Evolutionary conservation across 1,140 invertebrate species (phyloP), one percentile per base, ranked within the genome.

Genomic region (Polypedilum vanderplanki): DNA sequence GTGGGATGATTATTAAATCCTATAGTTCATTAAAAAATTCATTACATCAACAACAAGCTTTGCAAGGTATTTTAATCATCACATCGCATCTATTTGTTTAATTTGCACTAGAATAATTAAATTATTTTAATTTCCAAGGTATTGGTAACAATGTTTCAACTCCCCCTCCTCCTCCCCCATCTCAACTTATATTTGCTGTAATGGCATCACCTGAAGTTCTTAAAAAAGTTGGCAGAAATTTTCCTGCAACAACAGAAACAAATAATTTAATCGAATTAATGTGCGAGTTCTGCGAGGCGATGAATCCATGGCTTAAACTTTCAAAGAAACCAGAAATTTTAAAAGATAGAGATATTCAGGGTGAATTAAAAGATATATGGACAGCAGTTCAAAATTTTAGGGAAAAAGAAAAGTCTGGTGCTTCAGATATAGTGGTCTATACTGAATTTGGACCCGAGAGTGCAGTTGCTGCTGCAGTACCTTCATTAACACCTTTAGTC

Each of bases 361-460:
- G 89, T 0, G 89, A 91, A 80, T 80, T 91, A 24, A 91, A 91
- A 80, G 89, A 90, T 79, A 87, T 91, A 0, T 90, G 89, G 89
- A 87, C 87, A 24, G 87, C 88, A 0, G 88, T 90, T 3, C 88
- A 90, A 78, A 86, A 85, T 33, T 88, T 88, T 77, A 83, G 86
- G 41, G 88, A 89, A 77, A 78, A 86, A 40, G 88, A 89, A 77
- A 86, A 86, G 80, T 33, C 40, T n/a, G 33, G 40, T 15, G n/a
- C 18, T 5, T 40, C 73, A 8, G 73, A 40, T n/a, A 40, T 74
- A 40, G 33, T 74, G 15, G 40, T 41, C 0, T 40, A 74, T 40
- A 41, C 40, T 3, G 33, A 74, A n/a, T 74, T 40, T 5, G 73
- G 40, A 41, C 33, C 40, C 17, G 33, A 74, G 0, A 77, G 74